Evolutionary conservation across 2,888 invertebrate genomes (phyloP).

Genomic region (Pachycephus smyrnensis): DNA sequence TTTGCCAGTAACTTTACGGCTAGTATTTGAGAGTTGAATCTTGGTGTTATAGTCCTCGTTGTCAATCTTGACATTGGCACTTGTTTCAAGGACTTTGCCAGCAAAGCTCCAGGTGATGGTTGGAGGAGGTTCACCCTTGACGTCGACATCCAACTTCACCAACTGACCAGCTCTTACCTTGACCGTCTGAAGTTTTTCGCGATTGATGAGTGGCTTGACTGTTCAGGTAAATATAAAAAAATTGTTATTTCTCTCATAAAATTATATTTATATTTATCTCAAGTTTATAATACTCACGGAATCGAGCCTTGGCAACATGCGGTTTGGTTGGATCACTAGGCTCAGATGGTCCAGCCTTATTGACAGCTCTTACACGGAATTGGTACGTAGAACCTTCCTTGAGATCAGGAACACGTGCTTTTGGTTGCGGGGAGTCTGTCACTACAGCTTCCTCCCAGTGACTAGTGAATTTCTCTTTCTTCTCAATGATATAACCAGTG

Average conservation of each 20-base stretch:
- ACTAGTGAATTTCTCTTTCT: conserved; percentile 83
- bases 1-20: conserved; percentile 87
- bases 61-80: conserved; percentile 80
- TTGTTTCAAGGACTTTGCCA: conserved; percentile 76
- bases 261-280: conserved; percentile 5
- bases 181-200: conserved; percentile 89
- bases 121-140: conserved; percentile 97
- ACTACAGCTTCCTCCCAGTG: conserved; percentile 82
- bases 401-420: conserved; percentile 86
- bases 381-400: conserved; percentile 94
- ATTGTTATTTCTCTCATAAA: background rate
- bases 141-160: conserved; percentile 93
- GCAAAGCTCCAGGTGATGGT: conserved; percentile 84
- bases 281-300: conserved; percentile 73
- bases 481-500: conserved; percentile 89
- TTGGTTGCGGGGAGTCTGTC: conserved; percentile 78
- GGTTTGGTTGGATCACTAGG: conserved; percentile 91
- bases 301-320: conserved; percentile 88
- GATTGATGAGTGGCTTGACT: conserved; percentile 96
- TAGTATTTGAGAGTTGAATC: conserved; percentile 82
- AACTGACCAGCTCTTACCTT: conserved; percentile 91
- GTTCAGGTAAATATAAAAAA: conserved; percentile 34
- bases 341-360: conserved; percentile 94
- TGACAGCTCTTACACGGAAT: conserved; percentile 94
- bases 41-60: conserved; percentile 94